Evolutionary conservation across 2,113 vertebrate species (phyloP).

Genomic region (Pseudonaja textilis): DNA sequence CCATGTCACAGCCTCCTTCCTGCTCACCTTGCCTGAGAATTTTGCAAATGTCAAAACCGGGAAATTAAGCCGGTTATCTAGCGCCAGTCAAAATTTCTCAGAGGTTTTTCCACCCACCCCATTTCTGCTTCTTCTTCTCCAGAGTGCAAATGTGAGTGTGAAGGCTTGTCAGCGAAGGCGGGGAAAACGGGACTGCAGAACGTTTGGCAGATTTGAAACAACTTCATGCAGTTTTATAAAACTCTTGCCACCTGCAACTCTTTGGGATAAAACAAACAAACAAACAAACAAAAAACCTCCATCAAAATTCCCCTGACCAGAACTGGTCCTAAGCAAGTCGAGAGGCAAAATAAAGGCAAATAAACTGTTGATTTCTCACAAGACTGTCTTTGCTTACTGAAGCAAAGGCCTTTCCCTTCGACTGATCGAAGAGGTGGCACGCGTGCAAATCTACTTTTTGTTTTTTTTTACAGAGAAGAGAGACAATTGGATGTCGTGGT

Average conservation of each 20-base stretch:
- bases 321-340: too few species aligned
- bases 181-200: background rate
- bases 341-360: too few species aligned
- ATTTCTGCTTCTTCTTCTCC: background rate
- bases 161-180: slow-evolving; percentile 5
- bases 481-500: background rate
- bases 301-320: background rate
- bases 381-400: background rate
- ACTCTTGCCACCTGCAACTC: background rate
- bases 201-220: background rate
- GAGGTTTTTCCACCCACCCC: background rate
- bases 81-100: slow-evolving; percentile 14
- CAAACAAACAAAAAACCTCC: background rate
- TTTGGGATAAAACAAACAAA: background rate
- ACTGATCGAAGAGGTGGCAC: background rate
- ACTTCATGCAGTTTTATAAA: too few species aligned
- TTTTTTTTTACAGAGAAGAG: too few species aligned
- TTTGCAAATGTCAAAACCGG: slow-evolving; percentile 23
- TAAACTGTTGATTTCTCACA: background rate
- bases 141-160: slow-evolving; percentile 15
- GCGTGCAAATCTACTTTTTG: background rate
- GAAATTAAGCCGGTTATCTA: slow-evolving; percentile 21
- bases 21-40: background rate
- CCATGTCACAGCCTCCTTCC: background rate
- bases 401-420: background rate